A percentile compares a stretch with the other conserved stretches of the same genome.
These are phyloP conservation scores for Antechinus stuartii DNA, from an alignment of 2,113 vertebrate species.

Conservation along the genomic window DNA sequence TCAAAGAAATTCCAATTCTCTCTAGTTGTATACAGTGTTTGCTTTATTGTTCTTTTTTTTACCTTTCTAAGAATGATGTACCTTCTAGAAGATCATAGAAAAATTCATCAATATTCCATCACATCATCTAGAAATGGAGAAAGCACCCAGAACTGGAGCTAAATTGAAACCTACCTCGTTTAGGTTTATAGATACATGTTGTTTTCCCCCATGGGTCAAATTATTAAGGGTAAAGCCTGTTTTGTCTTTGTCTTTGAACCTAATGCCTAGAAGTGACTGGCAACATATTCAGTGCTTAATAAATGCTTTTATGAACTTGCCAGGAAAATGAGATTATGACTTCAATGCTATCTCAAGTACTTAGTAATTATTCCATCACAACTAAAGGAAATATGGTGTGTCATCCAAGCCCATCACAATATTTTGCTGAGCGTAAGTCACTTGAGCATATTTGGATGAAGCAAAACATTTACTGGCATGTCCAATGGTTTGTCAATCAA, in stretches of 20 bases:
- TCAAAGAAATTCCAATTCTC: neutral
- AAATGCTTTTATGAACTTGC: neutral
- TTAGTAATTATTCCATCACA: neutral
- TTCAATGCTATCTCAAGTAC: neutral
- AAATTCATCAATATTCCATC: too few relatives aligned
- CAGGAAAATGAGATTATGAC: neutral
- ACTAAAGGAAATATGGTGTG: neutral
- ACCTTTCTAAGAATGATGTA: too few relatives aligned
- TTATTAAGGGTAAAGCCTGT: neutral
- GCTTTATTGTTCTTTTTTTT: too few relatives aligned
- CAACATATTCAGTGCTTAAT: neutral
- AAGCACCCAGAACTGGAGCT: too few relatives aligned
- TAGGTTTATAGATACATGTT: neutral
- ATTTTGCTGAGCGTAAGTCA: neutral
- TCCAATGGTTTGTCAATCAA: neutral
- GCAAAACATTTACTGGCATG: neutral
- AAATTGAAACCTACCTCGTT: neutral
- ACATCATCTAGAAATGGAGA: too few relatives aligned
- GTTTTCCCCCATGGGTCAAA: neutral
- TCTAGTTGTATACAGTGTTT: neutral
- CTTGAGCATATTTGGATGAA: too few relatives aligned
- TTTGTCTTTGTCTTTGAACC: neutral
- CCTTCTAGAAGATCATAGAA: too few relatives aligned
- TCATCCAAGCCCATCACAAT: neutral
- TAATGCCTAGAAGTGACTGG: neutral